These are phyloP conservation scores for Agonopterix heracliana DNA, from an alignment of 2,888 invertebrate genomes.

Conservation along the genomic window DNA sequence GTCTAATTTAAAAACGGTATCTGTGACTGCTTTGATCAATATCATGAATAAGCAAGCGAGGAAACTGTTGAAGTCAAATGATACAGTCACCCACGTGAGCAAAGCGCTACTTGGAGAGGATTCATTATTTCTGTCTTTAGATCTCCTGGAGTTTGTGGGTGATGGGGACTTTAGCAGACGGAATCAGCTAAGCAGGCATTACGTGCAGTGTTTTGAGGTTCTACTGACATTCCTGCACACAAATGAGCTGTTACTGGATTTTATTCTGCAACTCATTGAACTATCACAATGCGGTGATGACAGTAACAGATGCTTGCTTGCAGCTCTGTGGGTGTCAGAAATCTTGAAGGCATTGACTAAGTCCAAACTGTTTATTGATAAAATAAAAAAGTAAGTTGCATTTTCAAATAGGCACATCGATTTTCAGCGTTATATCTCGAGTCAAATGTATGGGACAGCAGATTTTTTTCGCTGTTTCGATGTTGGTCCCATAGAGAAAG, in stretches of 20 bases:
- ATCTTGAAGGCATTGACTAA: conserved; percentile 60
- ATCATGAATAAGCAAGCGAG: conserved; percentile 37
- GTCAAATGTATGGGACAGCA: no score
- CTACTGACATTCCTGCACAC: conserved; percentile 69
- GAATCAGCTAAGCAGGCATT: conserved; percentile 34
- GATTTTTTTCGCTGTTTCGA: no score
- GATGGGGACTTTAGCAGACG: conserved; percentile 29
- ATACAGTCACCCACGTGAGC: conserved; percentile 29
- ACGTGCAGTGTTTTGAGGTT: conserved; percentile 71
- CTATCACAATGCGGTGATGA: conserved; percentile 44
- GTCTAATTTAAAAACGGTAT: conserved; percentile 45
- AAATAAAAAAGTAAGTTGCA: conserved; percentile 38
- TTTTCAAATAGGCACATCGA: not conserved
- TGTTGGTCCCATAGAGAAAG: no score
- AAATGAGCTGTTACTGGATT: conserved; percentile 61
- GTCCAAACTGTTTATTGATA: conserved; percentile 43
- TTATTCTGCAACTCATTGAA: conserved; percentile 61
- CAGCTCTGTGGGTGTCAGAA: conserved; percentile 73
- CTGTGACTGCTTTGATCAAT: conserved; percentile 40
- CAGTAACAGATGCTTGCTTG: conserved; percentile 43
- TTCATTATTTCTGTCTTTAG: conserved; percentile 51
- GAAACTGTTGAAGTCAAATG: conserved; percentile 36
- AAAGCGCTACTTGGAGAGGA: conserved; percentile 47
- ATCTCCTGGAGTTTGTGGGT: conserved; percentile 42
- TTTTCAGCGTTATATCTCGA: no score